Evolutionary conservation across 2,797 vertebrate genomes (phyloP), one percentile per base, ranked within the genome.

Genomic region (Poeciliopsis turneri): DNA sequence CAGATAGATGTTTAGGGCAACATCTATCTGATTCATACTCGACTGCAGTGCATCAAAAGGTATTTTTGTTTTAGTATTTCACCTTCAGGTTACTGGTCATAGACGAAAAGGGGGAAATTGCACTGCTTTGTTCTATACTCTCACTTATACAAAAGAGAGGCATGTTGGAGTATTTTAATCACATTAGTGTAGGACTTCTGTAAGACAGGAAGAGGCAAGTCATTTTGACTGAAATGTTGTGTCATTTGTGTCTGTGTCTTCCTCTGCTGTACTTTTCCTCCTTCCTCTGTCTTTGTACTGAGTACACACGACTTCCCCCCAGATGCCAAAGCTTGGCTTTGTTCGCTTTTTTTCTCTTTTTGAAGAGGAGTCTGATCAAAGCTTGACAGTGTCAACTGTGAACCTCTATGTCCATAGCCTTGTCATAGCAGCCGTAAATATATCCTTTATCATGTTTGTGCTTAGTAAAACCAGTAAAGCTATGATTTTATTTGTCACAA

Each of bases 161-260:
- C 47, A 55, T 76, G 75, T 30, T n/a, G 43, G 28, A 23, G 70
- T 87, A 85, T 83, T 86, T 88, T 46, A 84, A 81, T 85, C 78
- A 66, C 47, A 68, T 45, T 59, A 72, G 45, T 77, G 51, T 76
- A 64, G 74, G 73, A 39, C 46, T 73, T 75, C 49, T 71, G 79
- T 80, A 80, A 82, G 61, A 16, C 75, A 86, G 87, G 85, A 93
- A 86, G 84, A 86, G 49, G 70, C 78, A 87, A 78, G 49, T 46
- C 81, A 86, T 41, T 82, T 88, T 93, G 83, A 90, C 77, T 91
- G 92, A 93, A 83, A 89, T 95, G 93, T 94, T 95, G 89, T 95
- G 93, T 91, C 93, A 90, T 90, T 81, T 25, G 57, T 81, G 81
- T 88, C 82, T 53, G 11, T 78, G 79, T 81, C 78, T 76, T 83